Evolutionary conservation across 2,888 invertebrate genomes (phyloP).

Genomic region (Tetragonisca angustula): DNA sequence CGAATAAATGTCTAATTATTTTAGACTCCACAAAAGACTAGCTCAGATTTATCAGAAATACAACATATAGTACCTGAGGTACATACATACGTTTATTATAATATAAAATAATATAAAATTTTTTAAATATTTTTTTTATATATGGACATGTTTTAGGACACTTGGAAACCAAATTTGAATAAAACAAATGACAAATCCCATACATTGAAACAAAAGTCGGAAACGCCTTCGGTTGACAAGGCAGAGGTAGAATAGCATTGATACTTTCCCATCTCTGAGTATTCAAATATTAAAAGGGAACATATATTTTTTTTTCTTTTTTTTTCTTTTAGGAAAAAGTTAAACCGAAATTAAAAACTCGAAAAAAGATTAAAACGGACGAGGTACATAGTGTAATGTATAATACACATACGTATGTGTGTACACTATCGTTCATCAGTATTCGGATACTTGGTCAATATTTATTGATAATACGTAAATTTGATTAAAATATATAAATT

Average conservation of each 20-base stretch:
- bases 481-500: too few species aligned
- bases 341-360: conserved; percentile 49
- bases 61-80: conserved; percentile 15
- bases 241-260: conserved; percentile 42
- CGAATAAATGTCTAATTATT: conserved; percentile 6
- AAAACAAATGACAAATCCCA: conserved; percentile 13
- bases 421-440: conserved; percentile 1
- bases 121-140: not conserved
- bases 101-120: not conserved
- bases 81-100: not conserved
- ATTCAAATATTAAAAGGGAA: not conserved
- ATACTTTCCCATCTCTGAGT: not conserved
- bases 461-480: too few species aligned
- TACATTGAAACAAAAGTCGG: conserved; percentile 11
- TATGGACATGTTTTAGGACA: conserved; percentile 44
- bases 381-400: conserved; percentile 53
- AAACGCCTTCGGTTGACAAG: not conserved
- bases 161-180: conserved; percentile 19
- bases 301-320: not conserved
- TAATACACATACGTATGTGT: not conserved
- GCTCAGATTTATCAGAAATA: not conserved
- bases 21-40: conserved; percentile 28
- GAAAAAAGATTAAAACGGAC: conserved; percentile 35
- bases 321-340: conserved; percentile 63
- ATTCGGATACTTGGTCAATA: not conserved